These are phyloP conservation scores for Anableps anableps DNA, from an alignment of 2,797 vertebrate genomes.

Conservation along the genomic window DNA sequence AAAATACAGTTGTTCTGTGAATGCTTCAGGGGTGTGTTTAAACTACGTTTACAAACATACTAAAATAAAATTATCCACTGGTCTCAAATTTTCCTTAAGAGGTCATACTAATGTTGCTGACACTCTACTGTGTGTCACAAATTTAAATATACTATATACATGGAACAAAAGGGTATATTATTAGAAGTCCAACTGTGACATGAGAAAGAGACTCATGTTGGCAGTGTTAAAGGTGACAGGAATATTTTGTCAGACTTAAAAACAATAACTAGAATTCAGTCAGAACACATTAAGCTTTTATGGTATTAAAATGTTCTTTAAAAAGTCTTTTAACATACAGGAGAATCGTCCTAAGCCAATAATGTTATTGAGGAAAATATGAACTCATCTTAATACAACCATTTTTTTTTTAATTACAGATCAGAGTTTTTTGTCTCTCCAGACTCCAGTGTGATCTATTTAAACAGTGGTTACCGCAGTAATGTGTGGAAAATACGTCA, in stretches of 20 bases:
- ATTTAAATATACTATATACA: background rate
- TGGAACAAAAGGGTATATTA: background rate
- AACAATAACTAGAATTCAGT: background rate
- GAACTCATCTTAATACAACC: background rate
- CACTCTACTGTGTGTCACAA: background rate
- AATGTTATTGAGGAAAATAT: background rate
- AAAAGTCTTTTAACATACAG: background rate
- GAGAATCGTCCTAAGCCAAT: background rate
- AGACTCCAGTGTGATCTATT: background rate
- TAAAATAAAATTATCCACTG: background rate
- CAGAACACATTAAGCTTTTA: background rate
- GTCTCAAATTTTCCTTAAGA: too few relatives aligned
- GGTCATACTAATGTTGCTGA: background rate
- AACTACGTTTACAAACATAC: background rate
- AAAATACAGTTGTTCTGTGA: background rate
- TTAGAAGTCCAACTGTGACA: background rate
- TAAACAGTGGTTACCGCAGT: background rate
- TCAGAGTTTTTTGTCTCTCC: background rate
- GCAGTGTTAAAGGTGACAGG: background rate
- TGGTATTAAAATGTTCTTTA: background rate
- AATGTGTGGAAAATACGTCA: background rate
- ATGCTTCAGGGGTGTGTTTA: background rate
- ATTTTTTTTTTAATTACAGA: background rate
- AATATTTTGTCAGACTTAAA: background rate
- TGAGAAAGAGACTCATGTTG: background rate